Evolutionary conservation across 2,113 vertebrate genomes (phyloP).

Genomic region (Rhinopomastus cyanomelas): DNA sequence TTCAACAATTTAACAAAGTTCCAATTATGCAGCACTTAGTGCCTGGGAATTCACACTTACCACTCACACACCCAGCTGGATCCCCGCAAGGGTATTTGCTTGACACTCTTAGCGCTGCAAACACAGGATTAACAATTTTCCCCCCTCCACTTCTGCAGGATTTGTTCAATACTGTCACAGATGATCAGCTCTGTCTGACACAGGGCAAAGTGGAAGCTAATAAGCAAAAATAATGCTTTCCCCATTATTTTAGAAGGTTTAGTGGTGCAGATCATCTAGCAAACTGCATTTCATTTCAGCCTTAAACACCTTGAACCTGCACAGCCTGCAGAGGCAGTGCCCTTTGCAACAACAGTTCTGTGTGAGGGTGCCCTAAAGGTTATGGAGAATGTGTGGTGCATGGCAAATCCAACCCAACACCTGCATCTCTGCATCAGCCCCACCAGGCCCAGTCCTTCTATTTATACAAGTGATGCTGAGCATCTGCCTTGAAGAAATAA

Average conservation of each 20-base stretch:
- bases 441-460: not conserved
- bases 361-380: not conserved
- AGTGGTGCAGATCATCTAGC: not conserved
- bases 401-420: not conserved
- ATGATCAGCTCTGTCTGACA: not conserved
- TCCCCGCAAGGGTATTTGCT: not conserved
- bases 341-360: not conserved
- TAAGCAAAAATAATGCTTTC: not conserved
- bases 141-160: not conserved
- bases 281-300: not conserved
- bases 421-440: not conserved
- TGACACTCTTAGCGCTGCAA: not conserved
- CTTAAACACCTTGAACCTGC: not conserved
- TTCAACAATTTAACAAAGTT: constrained; percentile 45
- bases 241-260: not conserved
- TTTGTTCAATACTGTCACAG: not conserved
- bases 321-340: not conserved
- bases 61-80: not conserved
- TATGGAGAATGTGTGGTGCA: rapidly evolving
- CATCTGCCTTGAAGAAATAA: not conserved
- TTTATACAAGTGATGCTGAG: not conserved
- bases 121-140: not conserved
- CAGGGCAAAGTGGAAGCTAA: not conserved
- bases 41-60: not conserved
- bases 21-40: not conserved